phyloP scores from a whole-genome alignment of 2,113 vertebrate genomes.

The Coturnix japonica region DNA sequence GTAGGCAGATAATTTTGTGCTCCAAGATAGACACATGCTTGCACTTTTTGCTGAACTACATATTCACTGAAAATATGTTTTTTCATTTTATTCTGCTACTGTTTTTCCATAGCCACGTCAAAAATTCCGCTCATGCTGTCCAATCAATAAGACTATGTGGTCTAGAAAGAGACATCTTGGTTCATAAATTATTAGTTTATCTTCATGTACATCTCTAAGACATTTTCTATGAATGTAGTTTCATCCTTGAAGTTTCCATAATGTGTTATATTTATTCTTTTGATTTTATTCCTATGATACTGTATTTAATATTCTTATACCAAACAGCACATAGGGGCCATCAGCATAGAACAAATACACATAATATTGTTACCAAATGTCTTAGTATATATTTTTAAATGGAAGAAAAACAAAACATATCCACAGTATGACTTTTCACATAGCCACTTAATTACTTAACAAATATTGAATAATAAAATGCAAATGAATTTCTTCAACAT shows the following conservation, averaged over 20 bases:
- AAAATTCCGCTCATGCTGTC: neutral
- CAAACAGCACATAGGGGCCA: neutral
- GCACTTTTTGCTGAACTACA: neutral
- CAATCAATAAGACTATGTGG: neutral
- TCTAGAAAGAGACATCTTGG: neutral
- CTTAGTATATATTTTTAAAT: conserved; percentile 20
- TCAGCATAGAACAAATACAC: conserved; percentile 45
- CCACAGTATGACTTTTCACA: neutral
- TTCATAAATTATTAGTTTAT: neutral
- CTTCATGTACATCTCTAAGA: neutral
- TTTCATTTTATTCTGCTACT: neutral
- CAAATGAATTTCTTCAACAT: conserved; percentile 29
- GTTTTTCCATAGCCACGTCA: neutral
- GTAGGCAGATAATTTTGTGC: neutral
- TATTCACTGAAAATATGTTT: neutral
- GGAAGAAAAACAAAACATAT: conserved; percentile 39
- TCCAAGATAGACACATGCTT: neutral
- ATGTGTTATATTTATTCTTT: neutral
- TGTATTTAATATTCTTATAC: neutral
- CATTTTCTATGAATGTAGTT: neutral
- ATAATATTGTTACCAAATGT: conserved; percentile 62
- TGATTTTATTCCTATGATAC: conserved; percentile 15
- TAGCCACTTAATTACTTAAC: conserved; percentile 45
- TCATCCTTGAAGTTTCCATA: neutral
- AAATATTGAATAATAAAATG: conserved; percentile 44